phyloP scores from a whole-genome alignment of 2,797 vertebrate genomes.

The Scarus forsteni region DNA sequence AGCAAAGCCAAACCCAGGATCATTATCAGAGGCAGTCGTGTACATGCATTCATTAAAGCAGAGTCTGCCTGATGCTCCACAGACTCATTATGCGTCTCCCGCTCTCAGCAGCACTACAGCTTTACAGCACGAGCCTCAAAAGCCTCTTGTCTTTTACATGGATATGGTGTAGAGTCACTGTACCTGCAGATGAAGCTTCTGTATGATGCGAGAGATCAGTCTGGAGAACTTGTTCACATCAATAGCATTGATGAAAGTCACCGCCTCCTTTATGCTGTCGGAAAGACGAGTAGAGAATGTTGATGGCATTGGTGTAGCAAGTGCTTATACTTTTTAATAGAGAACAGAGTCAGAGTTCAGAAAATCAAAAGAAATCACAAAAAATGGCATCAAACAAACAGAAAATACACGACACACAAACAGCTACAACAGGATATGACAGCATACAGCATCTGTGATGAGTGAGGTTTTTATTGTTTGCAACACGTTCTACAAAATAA shows the following conservation, averaged over 20 bases:
- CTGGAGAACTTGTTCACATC: conserved; percentile 91
- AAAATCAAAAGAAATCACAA: not conserved
- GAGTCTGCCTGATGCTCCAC: conserved; percentile 24
- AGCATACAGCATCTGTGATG: not conserved
- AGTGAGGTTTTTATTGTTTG: not conserved
- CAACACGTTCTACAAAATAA: not conserved
- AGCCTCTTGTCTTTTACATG: conserved; percentile 38
- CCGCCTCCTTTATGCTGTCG: conserved; percentile 92
- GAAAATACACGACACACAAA: not conserved
- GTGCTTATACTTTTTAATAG: not conserved
- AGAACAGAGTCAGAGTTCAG: not conserved
- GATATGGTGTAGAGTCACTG: conserved; percentile 16
- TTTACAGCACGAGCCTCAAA: conserved; percentile 36
- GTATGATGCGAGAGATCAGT: conserved; percentile 91
- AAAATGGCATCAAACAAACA: not conserved
- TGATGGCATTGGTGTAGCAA: conserved; percentile 2
- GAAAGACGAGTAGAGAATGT: conserved; percentile 28
- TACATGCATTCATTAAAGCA: conserved; percentile 37
- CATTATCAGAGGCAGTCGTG: conserved; percentile 31
- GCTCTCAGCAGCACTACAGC: conserved; percentile 26
- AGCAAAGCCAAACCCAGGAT: conserved; percentile 19
- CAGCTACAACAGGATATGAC: not conserved
- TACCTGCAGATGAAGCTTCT: conserved; percentile 97
- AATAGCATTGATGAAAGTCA: conserved; percentile 89
- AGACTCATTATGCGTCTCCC: conserved; percentile 47